Percentiles rank a stretch among this genome's conserved stretches.
These are phyloP conservation scores for Chaenocephalus aceratus DNA, from an alignment of 2,113 vertebrate genomes.

Conservation along the genomic window DNA sequence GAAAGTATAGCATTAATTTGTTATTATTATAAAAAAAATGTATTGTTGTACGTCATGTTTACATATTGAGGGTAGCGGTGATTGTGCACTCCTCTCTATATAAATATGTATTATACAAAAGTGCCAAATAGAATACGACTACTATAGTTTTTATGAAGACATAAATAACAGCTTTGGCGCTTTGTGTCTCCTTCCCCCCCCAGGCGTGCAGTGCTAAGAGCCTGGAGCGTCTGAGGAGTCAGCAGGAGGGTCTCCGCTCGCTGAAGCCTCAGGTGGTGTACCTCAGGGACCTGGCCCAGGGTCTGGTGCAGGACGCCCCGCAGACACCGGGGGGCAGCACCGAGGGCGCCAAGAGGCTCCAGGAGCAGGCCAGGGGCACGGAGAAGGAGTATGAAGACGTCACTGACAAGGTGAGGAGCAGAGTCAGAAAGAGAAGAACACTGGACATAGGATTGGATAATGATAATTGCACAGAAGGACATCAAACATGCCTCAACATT, in stretches of 20 bases:
- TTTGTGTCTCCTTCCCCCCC: neutral
- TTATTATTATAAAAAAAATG: no score
- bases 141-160: neutral
- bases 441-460: neutral
- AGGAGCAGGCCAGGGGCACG: constrained; percentile 85
- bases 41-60: no score
- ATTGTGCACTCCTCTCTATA: no score
- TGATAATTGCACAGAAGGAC: neutral
- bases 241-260: constrained; percentile 90
- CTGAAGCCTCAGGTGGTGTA: constrained; percentile 93
- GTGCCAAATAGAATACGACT: neutral
- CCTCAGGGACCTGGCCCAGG: constrained; percentile 90
- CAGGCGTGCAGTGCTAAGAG: constrained; percentile 97
- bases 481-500: neutral
- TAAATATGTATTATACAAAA: no score
- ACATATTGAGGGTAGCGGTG: no score
- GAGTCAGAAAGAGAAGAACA: neutral
- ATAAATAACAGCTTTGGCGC: neutral
- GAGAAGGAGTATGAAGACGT: constrained; percentile 88
- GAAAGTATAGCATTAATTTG: no score
- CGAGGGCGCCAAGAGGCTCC: constrained; percentile 86
- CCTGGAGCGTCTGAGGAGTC: constrained; percentile 91
- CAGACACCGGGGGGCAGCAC: constrained; percentile 73
- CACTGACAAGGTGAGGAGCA: constrained; percentile 86
- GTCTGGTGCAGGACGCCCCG: constrained; percentile 92